Percentiles rank a stretch among this genome's conserved stretches.
Conservation (phyloP, 2,113 vertebrate genomes). For the Pitta sordida region DNA sequence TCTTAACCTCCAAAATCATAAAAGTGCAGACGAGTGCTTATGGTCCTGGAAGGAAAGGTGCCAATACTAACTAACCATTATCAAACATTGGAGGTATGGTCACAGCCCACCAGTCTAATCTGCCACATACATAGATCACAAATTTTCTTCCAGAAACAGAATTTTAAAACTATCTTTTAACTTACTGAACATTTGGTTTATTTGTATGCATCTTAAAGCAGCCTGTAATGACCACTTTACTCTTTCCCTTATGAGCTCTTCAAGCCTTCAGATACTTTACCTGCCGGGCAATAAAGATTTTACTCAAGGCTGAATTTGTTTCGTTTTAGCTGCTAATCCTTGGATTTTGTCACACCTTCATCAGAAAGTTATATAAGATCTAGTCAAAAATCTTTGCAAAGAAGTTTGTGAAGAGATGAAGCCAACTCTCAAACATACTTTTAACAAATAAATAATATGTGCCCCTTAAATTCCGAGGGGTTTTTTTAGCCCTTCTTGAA, state of each 20-base stretch:
- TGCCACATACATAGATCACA: neutral
- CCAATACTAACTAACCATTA: fast-evolving
- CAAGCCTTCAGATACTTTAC: neutral
- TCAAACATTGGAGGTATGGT: neutral
- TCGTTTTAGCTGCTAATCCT: neutral
- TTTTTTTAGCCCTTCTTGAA: neutral
- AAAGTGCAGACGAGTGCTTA: neutral
- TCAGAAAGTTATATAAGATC: neutral
- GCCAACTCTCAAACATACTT: neutral
- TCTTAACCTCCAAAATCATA: neutral
- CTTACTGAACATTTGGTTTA: neutral
- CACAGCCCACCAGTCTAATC: neutral
- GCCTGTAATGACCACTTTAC: neutral
- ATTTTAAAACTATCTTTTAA: neutral
- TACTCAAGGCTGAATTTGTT: neutral
- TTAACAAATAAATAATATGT: neutral
- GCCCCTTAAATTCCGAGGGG: neutral
- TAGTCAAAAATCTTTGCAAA: neutral
- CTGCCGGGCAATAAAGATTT: neutral
- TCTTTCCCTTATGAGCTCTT: neutral
- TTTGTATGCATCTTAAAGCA: neutral
- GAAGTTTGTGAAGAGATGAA: neutral
- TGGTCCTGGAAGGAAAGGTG: neutral
- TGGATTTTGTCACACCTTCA: neutral
- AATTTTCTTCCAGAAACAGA: neutral